Evolutionary conservation across 2,113 vertebrate genomes (phyloP).

Genomic region (Cacatua alba): DNA sequence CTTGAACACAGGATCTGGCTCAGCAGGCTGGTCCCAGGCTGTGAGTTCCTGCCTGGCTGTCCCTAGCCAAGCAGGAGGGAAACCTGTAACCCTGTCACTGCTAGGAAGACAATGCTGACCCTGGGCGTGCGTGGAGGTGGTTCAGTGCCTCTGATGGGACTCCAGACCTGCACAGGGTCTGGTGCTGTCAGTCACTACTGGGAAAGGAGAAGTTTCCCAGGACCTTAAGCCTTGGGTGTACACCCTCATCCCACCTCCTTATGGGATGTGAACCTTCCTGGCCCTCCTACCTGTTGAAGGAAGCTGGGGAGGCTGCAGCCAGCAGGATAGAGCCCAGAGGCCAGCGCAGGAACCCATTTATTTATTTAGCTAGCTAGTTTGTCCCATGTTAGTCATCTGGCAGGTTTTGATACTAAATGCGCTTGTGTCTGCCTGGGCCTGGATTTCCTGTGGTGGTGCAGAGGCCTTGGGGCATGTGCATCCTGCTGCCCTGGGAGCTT

Average conservation of each 20-base stretch:
- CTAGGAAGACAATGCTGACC: background rate
- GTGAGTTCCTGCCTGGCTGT: background rate
- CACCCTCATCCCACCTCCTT: background rate
- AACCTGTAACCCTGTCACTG: background rate
- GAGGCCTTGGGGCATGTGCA: background rate
- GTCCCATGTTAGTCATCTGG: background rate
- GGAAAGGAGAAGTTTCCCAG: background rate
- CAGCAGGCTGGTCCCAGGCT: background rate
- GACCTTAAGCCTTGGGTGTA: background rate
- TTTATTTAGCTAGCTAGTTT: constrained; percentile 39
- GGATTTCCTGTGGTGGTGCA: background rate
- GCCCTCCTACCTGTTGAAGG: background rate
- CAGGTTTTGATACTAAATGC: background rate
- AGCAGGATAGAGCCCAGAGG: background rate
- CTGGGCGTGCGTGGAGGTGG: accelerated
- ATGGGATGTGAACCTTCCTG: background rate
- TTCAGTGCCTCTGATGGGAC: background rate
- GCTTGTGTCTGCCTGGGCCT: constrained; percentile 24
- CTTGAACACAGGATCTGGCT: background rate
- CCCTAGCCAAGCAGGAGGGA: background rate
- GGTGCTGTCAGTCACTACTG: background rate
- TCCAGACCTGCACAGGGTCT: background rate
- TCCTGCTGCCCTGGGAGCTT: background rate
- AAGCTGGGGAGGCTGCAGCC: background rate
- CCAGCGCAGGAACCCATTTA: background rate